phyloP scores from a whole-genome alignment of 1,140 invertebrate species.

The Mycetomoellerius zeteki region DNA sequence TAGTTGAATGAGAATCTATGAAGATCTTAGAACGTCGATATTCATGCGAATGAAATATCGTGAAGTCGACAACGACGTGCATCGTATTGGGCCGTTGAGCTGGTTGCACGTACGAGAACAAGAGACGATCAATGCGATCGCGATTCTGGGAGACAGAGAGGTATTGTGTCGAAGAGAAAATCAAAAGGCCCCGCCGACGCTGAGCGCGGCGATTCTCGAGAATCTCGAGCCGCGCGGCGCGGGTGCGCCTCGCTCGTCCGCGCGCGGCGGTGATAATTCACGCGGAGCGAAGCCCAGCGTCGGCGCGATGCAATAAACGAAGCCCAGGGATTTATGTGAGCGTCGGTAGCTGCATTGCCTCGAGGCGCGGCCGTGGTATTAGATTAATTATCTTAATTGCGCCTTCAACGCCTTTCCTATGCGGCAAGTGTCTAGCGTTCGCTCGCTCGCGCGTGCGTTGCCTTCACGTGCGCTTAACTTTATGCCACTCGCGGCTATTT shows the following conservation, averaged over 20 bases:
- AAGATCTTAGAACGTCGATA: slow-evolving; percentile 1
- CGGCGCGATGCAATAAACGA: slow-evolving; percentile 65
- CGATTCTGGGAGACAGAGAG: slow-evolving; percentile 38
- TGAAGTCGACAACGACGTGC: slow-evolving; percentile 9
- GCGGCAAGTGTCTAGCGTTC: slow-evolving; percentile 36
- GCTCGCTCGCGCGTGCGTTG: slow-evolving; percentile 24
- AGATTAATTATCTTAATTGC: slow-evolving; percentile 85
- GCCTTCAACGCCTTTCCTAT: slow-evolving; percentile 79
- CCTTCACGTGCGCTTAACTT: slow-evolving; percentile 47
- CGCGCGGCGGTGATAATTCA: slow-evolving; percentile 72
- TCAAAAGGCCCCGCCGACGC: slow-evolving; percentile 51
- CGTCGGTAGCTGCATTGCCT: slow-evolving; percentile 55
- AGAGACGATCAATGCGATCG: slow-evolving; percentile 23
- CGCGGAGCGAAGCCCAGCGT: slow-evolving; percentile 11
- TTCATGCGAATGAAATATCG: slow-evolving; percentile 15
- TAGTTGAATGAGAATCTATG: neutral
- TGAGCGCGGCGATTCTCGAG: no score
- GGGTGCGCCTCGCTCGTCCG: slow-evolving; percentile 14
- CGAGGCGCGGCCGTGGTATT: slow-evolving; percentile 73
- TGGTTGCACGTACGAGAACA: neutral
- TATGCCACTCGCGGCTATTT: slow-evolving; percentile 61
- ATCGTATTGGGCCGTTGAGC: neutral
- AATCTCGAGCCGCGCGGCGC: no score
- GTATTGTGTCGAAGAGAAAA: slow-evolving; percentile 48
- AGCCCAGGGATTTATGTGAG: slow-evolving; percentile 60